A percentile compares a stretch with the other conserved stretches of the same genome.
Evolutionary conservation across 2,797 vertebrate species (phyloP).

Genomic region (Momotus momota): DNA sequence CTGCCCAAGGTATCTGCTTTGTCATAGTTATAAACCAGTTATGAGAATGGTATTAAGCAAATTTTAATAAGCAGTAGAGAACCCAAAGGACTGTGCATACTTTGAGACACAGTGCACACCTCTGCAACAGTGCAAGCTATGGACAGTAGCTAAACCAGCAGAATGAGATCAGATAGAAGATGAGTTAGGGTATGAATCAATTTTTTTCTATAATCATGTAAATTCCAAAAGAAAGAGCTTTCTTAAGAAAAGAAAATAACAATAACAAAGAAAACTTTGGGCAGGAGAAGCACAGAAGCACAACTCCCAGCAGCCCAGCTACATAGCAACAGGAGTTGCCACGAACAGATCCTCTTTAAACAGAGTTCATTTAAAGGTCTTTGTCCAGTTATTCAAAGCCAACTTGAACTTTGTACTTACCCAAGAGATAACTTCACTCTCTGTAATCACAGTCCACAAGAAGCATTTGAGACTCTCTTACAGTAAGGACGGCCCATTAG

Average conservation of each 20-base stretch:
- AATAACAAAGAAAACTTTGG: neutral
- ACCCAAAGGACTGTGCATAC: neutral
- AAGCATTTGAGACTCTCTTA: neutral
- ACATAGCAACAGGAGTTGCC: neutral
- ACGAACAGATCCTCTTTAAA: neutral
- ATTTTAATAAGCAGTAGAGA: neutral
- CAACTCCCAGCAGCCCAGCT: neutral
- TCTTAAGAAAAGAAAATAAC: neutral
- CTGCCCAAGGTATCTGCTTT: neutral
- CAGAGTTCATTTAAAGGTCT: slow-evolving; percentile 1
- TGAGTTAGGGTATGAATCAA: neutral
- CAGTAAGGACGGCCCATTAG: neutral
- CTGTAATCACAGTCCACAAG: neutral
- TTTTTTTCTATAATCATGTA: neutral
- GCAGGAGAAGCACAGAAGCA: too few relatives aligned
- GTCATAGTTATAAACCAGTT: neutral
- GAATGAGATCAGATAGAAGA: neutral
- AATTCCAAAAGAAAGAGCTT: neutral
- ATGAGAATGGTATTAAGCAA: neutral
- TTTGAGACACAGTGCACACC: neutral
- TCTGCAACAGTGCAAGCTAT: neutral
- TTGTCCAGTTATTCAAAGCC: neutral
- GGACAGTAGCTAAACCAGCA: neutral
- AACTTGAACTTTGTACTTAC: neutral
- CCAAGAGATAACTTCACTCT: neutral